Base-by-base conservation (phyloP, 2,797 vertebrate genomes). In the Erethizon dorsatum region DNA sequence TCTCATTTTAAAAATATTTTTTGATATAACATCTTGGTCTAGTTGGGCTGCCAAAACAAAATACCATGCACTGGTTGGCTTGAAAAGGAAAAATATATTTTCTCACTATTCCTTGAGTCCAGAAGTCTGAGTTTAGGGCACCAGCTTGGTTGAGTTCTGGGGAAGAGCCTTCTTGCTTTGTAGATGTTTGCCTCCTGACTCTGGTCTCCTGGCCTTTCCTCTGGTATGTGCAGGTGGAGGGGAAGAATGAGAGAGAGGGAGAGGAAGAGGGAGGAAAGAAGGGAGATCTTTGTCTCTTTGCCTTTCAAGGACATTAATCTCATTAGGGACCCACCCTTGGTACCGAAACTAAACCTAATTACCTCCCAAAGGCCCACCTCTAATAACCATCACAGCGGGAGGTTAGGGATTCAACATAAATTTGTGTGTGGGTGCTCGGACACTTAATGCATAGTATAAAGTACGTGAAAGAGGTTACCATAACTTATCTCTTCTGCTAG, bases 1-100 rank as follows among this genome's bases (percentile, higher is more conserved):
- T 83, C 20, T 77, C 20, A 73, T 88, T 88, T 80, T 63, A 86
- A 91, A 95, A 86, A 63, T 77, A 75, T 24, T 77, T 92, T 93
- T 93, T 88, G 31, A 89, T 95, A 50, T 5, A 67, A 54, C 2
- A 47, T 59, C 50, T 75, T 80, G 63, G 33, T 59, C 54, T 59
- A 28, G 47, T 75, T 47, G 13, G 14, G 31, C 22, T 85, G 33
- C 57, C 14, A 41, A 71, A 78, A 56, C n/a, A 79, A 54, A 88
- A 24, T 77, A 73, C 18, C 11, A 65, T 61, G 33, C 33, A 56
- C 28, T 50, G 61, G 13, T 45, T 94, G 63, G 54, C 15, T 52
- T 91, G 90, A 91, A 69, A 69, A 37, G 57, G 5, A 65, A 28
- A 52, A 37, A 57, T 17, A 47, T 50, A 31, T 83, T 91, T 91